Evolutionary conservation across 2,888 invertebrate genomes (phyloP), one percentile per base, ranked within the genome.

Genomic region (Amiota minor): DNA sequence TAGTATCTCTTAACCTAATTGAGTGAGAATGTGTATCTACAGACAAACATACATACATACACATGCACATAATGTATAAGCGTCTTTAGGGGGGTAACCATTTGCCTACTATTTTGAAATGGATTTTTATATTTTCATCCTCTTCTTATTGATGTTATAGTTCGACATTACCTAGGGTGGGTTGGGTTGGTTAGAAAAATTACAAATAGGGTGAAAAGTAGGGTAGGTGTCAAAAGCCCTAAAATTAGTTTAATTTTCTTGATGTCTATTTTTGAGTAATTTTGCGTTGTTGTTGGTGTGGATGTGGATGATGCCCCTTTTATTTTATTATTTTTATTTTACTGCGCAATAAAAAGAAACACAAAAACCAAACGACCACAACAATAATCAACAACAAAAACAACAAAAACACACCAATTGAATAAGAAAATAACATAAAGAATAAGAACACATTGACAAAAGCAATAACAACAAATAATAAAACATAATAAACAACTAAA

Each of bases 341-440:
- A 68, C 67, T 68, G 67, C 67, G 67, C 67, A 68, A 68, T 68
- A 68, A 68, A 62, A 62, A 62, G 9, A 10, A 23, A 23, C 23
- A 23, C 23, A 23, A 23, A 35, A 35, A 35, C 35, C 20, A 59
- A 59, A 59, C 67, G 14, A 23, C 50, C 50, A 68, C 62, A 62
- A 62, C 45, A 62, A 35, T 35, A 35, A 35, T 35, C 23, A 62
- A 62, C 62, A 46, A 23, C 45, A 65, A 46, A 16, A 65, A 65
- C 47, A 56, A 56, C 56, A 56, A 16, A 16, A 16, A 59, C 56
- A 64, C 16, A 64, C n/a, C 14, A 62, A 62, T 62, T 35, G 35
- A 35, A 35, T 35, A 35, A 35, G 35, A 35, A 35, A 59, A 11
- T 20, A n/a, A 59, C 18, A 18, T 9, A 16, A 20, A 59, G 59